Evolutionary conservation across 1,140 invertebrate species (phyloP).

Genomic region (Maniola jurtina): DNA sequence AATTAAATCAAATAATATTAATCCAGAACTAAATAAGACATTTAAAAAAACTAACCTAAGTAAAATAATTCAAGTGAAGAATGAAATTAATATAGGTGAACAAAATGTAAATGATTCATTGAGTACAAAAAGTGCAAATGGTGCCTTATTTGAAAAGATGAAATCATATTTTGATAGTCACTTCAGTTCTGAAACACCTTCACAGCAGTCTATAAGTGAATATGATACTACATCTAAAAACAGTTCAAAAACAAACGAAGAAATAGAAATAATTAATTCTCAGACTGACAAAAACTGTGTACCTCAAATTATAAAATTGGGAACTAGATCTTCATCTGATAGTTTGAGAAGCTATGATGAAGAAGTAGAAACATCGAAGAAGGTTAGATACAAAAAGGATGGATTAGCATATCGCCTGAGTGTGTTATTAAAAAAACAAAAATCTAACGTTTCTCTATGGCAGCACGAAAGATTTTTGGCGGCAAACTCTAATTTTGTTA

Average conservation of each 20-base stretch:
- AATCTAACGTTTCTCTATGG: conserved; percentile 56
- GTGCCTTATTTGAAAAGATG: conserved; percentile 45
- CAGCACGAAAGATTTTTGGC: conserved; percentile 65
- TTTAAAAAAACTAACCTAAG: not conserved
- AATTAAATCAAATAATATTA: not conserved
- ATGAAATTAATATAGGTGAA: not conserved
- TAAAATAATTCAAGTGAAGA: not conserved
- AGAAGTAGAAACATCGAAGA: conserved; percentile 43
- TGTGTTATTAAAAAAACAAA: conserved; percentile 60
- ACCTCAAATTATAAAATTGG: conserved; percentile 19
- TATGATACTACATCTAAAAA: conserved; percentile 48
- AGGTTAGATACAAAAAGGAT: conserved; percentile 60
- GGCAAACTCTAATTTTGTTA: conserved; percentile 59
- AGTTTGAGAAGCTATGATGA: conserved; percentile 30
- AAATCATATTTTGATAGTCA: conserved; percentile 58
- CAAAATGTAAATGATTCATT: not conserved
- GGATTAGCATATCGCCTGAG: conserved; percentile 54
- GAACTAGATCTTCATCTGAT: conserved; percentile 22
- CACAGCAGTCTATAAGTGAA: conserved; percentile 59
- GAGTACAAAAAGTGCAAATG: conserved; percentile 13
- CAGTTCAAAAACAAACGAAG: conserved; percentile 46
- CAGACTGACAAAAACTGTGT: conserved; percentile 32
- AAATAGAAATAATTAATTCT: conserved; percentile 47
- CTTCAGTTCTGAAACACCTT: conserved; percentile 48
- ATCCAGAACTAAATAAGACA: not conserved